Conservation (phyloP, 2,113 vertebrate species). For the Coptodon rendalli region DNA sequence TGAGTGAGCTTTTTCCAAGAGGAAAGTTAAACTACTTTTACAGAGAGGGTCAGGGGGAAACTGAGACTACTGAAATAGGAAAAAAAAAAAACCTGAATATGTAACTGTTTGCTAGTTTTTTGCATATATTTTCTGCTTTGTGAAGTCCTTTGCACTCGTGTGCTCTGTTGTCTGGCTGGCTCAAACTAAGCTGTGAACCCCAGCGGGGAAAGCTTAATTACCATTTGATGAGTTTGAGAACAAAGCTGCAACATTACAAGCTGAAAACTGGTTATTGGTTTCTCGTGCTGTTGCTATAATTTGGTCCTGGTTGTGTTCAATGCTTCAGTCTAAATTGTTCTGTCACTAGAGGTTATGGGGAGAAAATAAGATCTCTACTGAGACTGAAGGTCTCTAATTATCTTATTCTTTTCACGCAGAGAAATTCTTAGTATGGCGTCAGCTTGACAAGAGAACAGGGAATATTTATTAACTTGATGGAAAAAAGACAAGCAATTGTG, state of each 20-base stretch:
- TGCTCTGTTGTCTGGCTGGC: neutral
- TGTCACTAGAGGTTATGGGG: slow-evolving; percentile 54
- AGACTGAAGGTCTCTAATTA: slow-evolving; percentile 36
- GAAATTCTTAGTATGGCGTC: neutral
- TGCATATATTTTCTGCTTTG: neutral
- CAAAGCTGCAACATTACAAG: slow-evolving; percentile 42
- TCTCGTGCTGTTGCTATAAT: slow-evolving; percentile 44
- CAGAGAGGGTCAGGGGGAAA: neutral
- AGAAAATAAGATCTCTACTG: neutral
- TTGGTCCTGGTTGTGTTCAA: slow-evolving; percentile 48
- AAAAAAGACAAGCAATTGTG: neutral
- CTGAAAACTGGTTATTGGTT: slow-evolving; percentile 62
- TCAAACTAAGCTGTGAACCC: slow-evolving; percentile 9
- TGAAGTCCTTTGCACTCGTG: neutral
- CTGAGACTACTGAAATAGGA: neutral
- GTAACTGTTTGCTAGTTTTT: neutral
- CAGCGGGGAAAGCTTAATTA: slow-evolving; percentile 45
- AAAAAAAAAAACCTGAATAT: neutral
- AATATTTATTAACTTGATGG: slow-evolving; percentile 7
- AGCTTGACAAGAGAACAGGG: neutral
- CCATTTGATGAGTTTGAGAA: slow-evolving; percentile 56
- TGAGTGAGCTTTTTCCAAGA: slow-evolving; percentile 39
- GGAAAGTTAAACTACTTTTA: slow-evolving; percentile 4
- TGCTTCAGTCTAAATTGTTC: slow-evolving; percentile 59
- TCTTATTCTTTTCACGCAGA: slow-evolving; percentile 22